Evolutionary conservation across 2,888 invertebrate species (phyloP), one percentile per base, ranked within the genome.

Genomic region (Bembecia ichneumoniformis): DNA sequence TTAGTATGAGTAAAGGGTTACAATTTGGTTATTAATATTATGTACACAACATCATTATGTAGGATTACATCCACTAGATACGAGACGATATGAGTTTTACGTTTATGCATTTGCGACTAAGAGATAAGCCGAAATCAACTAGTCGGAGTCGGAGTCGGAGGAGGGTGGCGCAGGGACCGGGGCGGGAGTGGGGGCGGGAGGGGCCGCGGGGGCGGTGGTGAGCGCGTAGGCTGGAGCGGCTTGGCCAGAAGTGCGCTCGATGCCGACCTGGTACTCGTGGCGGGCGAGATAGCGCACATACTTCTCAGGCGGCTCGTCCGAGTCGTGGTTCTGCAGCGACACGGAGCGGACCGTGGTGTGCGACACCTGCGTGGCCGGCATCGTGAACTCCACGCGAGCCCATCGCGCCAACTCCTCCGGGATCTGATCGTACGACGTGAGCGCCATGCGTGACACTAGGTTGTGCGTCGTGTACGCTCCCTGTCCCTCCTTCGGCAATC

Each of bases 391-490:
- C 35, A 99, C 97, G 74, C 91, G 91, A 62, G 96, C 95, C 79
- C 91, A 93, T 60, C 94, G 94, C 54, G 97, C 93, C 74, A 98
- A 90, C 77, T 94, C 93, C 57, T 96, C 97, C 20, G 99, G 99
- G 71, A 99, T 92, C 87, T 98, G 96, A 86, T 99, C 99, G 87
- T 96, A 99, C 47, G 97, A 96, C 16, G 98, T 98, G 58, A 99
- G 90, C 55, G 96, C 96, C 90, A 99, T 93, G 55, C 96, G 93
- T 70, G 97, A 96, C 56, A 96, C 94, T 86, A 99, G 91, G 76
- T 97, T 93, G 88, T 99, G 99, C 15, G 96, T 97, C 55, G 99
- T 99, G 84, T 99, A 99, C 16, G 99, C 99, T 49, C 97, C 99
- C 90, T 99, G 98, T 58, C 99, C 98, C 83, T 99, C 97, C 81